phyloP scores from a whole-genome alignment of 2,113 vertebrate genomes.

The Toxotes jaculatrix region DNA sequence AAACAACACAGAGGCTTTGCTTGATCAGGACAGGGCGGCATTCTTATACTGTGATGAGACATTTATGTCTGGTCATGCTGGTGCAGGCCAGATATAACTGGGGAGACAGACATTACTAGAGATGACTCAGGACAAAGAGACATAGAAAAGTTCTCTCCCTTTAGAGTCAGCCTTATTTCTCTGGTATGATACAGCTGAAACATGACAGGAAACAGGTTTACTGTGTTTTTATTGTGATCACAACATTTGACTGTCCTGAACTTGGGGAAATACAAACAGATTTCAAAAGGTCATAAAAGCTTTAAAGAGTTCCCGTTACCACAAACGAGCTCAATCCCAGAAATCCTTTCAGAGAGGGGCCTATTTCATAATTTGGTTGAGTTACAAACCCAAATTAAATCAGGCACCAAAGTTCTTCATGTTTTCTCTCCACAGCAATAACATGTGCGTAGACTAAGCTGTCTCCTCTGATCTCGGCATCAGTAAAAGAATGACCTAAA shows the following conservation, averaged over 20 bases:
- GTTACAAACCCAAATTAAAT: constrained; percentile 39
- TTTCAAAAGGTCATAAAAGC: constrained; percentile 49
- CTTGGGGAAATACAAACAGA: constrained; percentile 51
- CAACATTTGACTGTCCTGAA: constrained; percentile 21
- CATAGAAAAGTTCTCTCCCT: background rate
- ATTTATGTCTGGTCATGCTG: constrained; percentile 30
- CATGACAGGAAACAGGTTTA: constrained; percentile 28
- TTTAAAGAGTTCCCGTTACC: constrained; percentile 58
- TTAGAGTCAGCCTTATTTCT: constrained; percentile 15
- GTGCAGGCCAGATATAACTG: constrained; percentile 44
- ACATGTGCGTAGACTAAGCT: constrained; percentile 13
- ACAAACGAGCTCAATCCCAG: constrained; percentile 40
- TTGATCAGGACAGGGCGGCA: constrained; percentile 52
- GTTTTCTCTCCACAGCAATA: constrained; percentile 34
- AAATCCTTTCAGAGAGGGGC: constrained; percentile 34
- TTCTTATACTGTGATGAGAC: constrained; percentile 58
- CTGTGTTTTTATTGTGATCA: constrained; percentile 21
- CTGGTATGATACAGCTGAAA: constrained; percentile 17
- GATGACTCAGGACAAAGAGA: constrained; percentile 55
- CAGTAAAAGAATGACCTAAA: constrained; percentile 15
- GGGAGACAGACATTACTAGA: constrained; percentile 20
- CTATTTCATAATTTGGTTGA: constrained; percentile 46
- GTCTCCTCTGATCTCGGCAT: constrained; percentile 25
- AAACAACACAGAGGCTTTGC: constrained; percentile 12
- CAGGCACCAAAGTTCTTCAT: constrained; percentile 25